phyloP scores from a whole-genome alignment of 2,888 invertebrate genomes.

The Acleris cristana region DNA sequence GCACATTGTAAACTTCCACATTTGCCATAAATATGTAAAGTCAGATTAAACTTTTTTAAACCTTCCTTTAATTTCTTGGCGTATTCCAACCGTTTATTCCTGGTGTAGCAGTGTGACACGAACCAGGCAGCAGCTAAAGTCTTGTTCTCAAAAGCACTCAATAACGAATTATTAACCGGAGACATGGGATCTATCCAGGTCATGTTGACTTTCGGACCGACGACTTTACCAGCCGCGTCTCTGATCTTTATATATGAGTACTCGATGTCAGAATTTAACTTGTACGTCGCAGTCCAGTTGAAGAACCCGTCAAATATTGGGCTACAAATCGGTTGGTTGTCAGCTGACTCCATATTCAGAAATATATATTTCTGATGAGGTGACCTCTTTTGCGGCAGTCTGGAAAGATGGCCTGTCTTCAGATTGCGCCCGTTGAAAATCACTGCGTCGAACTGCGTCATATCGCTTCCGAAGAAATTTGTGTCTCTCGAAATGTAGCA shows the following conservation, averaged over 20 bases:
- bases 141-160: slow-evolving; percentile 41
- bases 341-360: slow-evolving; percentile 61
- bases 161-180: slow-evolving; percentile 45
- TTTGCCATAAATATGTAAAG: slow-evolving; percentile 54
- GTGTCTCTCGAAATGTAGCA: slow-evolving; percentile 25
- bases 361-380: slow-evolving; percentile 62
- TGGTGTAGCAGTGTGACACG: slow-evolving; percentile 53
- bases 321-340: slow-evolving; percentile 54
- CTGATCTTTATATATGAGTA: slow-evolving; percentile 57
- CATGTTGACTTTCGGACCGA: slow-evolving; percentile 58
- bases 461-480: neutral
- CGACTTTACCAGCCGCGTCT: slow-evolving; percentile 46
- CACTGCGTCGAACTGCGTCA: slow-evolving; percentile 46
- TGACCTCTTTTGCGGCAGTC: slow-evolving; percentile 49
- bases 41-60: slow-evolving; percentile 46
- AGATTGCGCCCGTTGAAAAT: slow-evolving; percentile 42
- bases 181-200: slow-evolving; percentile 57
- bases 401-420: neutral
- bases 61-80: slow-evolving; percentile 43
- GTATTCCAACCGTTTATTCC: slow-evolving; percentile 46
- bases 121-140: slow-evolving; percentile 58
- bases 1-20: slow-evolving; percentile 53
- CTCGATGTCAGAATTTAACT: slow-evolving; percentile 58
- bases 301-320: slow-evolving; percentile 55
- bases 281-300: slow-evolving; percentile 70